phyloP scores from a whole-genome alignment of 2,113 vertebrate species.

The Cheirogaleus medius region DNA sequence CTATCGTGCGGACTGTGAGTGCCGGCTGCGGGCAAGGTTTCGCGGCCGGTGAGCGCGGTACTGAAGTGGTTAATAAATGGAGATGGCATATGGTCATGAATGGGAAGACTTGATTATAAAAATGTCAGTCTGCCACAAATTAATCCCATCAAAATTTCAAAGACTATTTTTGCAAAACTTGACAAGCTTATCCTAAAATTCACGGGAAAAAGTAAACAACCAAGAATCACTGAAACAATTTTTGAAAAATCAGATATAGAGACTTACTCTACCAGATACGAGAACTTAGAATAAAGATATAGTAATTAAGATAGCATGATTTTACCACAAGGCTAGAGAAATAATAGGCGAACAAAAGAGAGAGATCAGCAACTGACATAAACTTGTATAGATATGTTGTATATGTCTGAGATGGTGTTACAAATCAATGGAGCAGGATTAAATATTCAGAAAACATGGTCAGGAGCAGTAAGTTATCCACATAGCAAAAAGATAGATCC shows the following conservation, averaged over 20 bases:
- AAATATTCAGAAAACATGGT: neutral
- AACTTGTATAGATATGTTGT: neutral
- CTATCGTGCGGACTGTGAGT: no score
- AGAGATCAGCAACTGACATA: neutral
- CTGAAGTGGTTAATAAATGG: no score
- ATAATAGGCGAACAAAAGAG: neutral
- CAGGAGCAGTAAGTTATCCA: neutral
- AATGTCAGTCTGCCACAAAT: neutral
- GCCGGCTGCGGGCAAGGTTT: no score
- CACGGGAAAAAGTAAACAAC: neutral
- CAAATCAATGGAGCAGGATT: neutral
- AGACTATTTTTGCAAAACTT: neutral
- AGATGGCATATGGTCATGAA: neutral
- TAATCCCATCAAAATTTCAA: neutral
- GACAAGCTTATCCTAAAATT: neutral
- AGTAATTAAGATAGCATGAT: neutral
- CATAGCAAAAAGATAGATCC: neutral
- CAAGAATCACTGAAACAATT: neutral
- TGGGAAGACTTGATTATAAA: neutral
- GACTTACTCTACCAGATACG: neutral
- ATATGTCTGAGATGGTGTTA: neutral
- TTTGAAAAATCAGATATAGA: neutral
- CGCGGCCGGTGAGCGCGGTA: no score
- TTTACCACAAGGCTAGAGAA: neutral
- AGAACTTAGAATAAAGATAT: conserved; percentile 18